Percentiles rank a stretch among this genome's conserved stretches.
These are phyloP conservation scores for Pseudochromis fuscus DNA, from an alignment of 2,797 vertebrate genomes.

Conservation along the genomic window DNA sequence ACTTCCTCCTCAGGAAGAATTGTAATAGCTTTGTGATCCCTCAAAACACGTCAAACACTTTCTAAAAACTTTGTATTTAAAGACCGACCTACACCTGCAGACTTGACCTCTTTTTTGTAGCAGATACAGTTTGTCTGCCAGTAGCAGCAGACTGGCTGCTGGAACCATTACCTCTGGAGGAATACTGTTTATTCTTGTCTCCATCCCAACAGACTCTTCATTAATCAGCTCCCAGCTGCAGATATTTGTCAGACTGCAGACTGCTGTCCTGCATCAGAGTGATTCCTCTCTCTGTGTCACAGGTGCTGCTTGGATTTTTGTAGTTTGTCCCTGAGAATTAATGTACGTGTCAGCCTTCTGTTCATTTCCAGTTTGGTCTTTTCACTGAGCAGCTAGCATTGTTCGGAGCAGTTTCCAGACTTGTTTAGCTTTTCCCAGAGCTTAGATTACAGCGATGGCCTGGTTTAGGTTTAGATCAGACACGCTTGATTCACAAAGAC, in stretches of 20 bases:
- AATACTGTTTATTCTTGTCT: constrained; percentile 24
- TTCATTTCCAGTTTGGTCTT: constrained; percentile 15
- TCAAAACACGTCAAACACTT: too few relatives aligned
- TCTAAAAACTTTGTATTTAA: background rate
- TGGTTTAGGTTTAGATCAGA: constrained; percentile 55
- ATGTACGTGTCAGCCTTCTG: constrained; percentile 20
- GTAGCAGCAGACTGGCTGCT: constrained; percentile 16
- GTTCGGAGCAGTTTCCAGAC: constrained; percentile 32
- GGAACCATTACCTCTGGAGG: constrained; percentile 6
- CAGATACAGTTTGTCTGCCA: constrained; percentile 2
- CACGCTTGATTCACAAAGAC: constrained; percentile 54
- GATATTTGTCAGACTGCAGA: constrained; percentile 52
- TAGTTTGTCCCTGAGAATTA: constrained; percentile 7
- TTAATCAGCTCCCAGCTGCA: constrained; percentile 47
- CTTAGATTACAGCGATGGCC: constrained; percentile 47
- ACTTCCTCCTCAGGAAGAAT: background rate
- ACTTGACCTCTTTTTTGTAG: background rate
- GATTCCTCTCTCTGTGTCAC: background rate
- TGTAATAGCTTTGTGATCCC: too few relatives aligned
- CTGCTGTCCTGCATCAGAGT: constrained; percentile 16
- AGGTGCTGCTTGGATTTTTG: constrained; percentile 24
- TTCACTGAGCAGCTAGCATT: constrained; percentile 9
- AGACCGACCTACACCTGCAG: background rate
- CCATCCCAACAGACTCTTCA: constrained; percentile 29
- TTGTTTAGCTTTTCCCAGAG: constrained; percentile 53